These are phyloP conservation scores for Asteroscopus sphinx DNA, from an alignment of 2,888 invertebrate genomes.

Conservation along the genomic window DNA sequence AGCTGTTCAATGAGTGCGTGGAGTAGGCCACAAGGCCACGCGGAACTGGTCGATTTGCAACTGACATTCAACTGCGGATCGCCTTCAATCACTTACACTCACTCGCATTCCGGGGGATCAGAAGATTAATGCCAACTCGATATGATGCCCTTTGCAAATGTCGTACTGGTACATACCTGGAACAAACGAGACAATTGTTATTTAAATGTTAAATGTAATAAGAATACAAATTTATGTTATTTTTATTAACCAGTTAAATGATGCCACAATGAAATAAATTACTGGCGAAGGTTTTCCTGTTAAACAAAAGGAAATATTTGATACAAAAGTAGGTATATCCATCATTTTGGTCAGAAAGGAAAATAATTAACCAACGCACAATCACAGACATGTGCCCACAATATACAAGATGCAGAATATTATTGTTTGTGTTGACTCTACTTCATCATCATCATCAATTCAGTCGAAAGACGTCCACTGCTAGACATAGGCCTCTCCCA, in stretches of 20 bases:
- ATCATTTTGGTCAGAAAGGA: too few relatives aligned
- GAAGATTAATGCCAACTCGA: constrained; percentile 48
- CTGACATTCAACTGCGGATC: constrained; percentile 71
- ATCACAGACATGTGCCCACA: too few relatives aligned
- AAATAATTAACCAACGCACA: too few relatives aligned
- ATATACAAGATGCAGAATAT: too few relatives aligned
- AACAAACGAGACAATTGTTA: constrained; percentile 46
- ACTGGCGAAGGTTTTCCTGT: not conserved
- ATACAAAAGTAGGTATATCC: too few relatives aligned
- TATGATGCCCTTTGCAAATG: constrained; percentile 51
- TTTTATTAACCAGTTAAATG: not conserved
- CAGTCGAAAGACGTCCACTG: too few relatives aligned
- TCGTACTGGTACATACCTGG: constrained; percentile 54
- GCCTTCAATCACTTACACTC: constrained; percentile 69
- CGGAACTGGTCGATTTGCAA: constrained; percentile 71
- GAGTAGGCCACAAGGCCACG: constrained; percentile 68
- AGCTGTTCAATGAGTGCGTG: constrained; percentile 13
- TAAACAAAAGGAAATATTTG: not conserved
- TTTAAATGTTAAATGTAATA: constrained; percentile 19
- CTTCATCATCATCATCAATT: too few relatives aligned
- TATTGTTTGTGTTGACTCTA: too few relatives aligned
- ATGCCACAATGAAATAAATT: not conserved
- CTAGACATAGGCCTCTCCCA: too few relatives aligned
- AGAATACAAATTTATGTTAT: not conserved
- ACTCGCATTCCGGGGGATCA: constrained; percentile 40